phyloP scores from a whole-genome alignment of 30 jellyfish, hydroid and myxozoan genomes.

The Aurelia aurita region DNA sequence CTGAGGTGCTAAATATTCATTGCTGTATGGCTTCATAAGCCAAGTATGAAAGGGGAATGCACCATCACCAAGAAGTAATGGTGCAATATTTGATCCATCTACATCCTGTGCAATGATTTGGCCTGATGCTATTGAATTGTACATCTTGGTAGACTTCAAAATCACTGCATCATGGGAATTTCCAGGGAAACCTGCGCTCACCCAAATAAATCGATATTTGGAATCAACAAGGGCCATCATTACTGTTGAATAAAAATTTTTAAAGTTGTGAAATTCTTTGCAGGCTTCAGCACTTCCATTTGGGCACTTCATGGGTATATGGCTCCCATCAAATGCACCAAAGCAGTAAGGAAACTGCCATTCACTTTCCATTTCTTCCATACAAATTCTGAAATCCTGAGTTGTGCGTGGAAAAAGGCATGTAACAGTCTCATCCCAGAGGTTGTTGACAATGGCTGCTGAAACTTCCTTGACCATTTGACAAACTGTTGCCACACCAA shows the following conservation, averaged over 20 bases:
- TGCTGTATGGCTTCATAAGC: slow-evolving; percentile 72
- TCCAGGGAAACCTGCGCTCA: slow-evolving; percentile 56
- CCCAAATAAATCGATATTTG: slow-evolving; percentile 64
- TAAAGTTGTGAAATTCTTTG: slow-evolving; percentile 59
- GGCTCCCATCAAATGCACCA: too few relatives aligned
- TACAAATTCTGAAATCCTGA: slow-evolving; percentile 42
- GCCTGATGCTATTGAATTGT: slow-evolving; percentile 42
- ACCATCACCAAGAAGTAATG: slow-evolving; percentile 69
- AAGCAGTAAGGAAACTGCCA: slow-evolving; percentile 71
- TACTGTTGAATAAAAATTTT: slow-evolving; percentile 56
- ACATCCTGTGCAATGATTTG: slow-evolving; percentile 51
- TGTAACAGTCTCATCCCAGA: too few relatives aligned
- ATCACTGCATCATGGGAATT: slow-evolving; percentile 68
- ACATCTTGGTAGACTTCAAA: slow-evolving; percentile 47
- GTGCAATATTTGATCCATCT: slow-evolving; percentile 45
- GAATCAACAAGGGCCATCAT: slow-evolving; percentile 73
- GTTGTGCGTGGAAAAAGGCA: slow-evolving; percentile 51
- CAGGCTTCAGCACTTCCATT: slow-evolving; percentile 73
- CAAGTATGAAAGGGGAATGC: slow-evolving; percentile 78
- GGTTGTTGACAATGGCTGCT: too few relatives aligned
- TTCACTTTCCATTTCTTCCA: slow-evolving; percentile 60
- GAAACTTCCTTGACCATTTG: too few relatives aligned
- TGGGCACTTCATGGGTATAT: too few relatives aligned
- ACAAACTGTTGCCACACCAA: too few relatives aligned
- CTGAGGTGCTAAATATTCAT: slow-evolving; percentile 57